Evolutionary conservation across 2,888 invertebrate species (phyloP).

Genomic region (Myopa testacea): DNA sequence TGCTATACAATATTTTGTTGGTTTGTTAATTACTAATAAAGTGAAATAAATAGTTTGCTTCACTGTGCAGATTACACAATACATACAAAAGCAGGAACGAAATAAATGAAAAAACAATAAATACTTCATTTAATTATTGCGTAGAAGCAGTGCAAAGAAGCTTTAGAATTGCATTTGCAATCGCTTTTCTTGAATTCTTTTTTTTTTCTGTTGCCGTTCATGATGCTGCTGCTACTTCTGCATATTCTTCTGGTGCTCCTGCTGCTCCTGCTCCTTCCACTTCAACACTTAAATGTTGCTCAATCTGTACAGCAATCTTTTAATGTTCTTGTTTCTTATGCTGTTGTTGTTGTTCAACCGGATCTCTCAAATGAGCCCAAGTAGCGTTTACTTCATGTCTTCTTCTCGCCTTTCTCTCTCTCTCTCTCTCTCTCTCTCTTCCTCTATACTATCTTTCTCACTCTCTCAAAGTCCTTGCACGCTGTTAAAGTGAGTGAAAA

Average conservation of each 20-base stretch:
- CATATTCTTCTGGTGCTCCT: neutral
- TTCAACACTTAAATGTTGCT: constrained; percentile 34
- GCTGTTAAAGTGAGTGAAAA: neutral
- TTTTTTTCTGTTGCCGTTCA: neutral
- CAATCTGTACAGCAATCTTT: constrained; percentile 27
- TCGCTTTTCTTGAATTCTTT: constrained; percentile 54
- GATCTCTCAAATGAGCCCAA: constrained; percentile 30
- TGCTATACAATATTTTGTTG: no score
- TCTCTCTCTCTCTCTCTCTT: no score
- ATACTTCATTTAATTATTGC: constrained; percentile 54
- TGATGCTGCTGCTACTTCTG: neutral
- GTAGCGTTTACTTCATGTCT: constrained; percentile 14
- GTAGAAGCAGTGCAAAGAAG: constrained; percentile 56
- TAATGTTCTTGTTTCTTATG: constrained; percentile 11
- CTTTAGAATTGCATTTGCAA: constrained; percentile 56
- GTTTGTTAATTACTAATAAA: neutral
- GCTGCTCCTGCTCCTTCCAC: neutral
- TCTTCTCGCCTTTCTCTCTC: neutral
- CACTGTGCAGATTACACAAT: neutral
- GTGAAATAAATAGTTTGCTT: neutral
- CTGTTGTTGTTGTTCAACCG: constrained; percentile 46
- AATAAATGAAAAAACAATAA: constrained; percentile 12
- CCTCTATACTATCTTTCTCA: no score
- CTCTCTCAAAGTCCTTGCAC: neutral
- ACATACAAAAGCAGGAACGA: neutral